These are phyloP conservation scores for Empidonax traillii DNA, from an alignment of 2,113 vertebrate species.

Conservation along the genomic window DNA sequence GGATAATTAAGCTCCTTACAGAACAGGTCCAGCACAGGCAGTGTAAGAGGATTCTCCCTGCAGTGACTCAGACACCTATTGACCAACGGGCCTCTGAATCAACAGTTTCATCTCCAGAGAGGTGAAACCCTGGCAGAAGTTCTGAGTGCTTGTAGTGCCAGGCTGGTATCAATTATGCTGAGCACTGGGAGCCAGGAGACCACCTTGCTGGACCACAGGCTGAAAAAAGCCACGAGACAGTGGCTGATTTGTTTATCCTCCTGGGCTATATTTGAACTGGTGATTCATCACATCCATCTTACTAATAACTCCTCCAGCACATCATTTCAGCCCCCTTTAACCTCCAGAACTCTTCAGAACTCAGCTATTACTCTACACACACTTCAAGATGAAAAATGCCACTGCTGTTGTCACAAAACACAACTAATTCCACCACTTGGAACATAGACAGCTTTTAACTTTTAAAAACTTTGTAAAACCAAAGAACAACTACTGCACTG, in stretches of 20 bases:
- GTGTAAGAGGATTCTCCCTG: neutral
- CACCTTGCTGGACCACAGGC: neutral
- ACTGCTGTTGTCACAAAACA: neutral
- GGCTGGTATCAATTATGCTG: neutral
- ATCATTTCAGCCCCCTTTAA: neutral
- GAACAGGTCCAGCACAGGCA: neutral
- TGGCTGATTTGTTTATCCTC: slow-evolving; percentile 1
- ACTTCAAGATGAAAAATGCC: neutral
- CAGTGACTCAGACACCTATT: neutral
- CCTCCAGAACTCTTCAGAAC: neutral
- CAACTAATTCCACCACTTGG: neutral
- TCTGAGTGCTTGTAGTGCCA: neutral
- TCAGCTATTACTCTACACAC: neutral
- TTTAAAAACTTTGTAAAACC: neutral
- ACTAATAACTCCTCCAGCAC: neutral
- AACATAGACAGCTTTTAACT: neutral
- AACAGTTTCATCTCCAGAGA: neutral
- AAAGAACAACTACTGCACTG: neutral
- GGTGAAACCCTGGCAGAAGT: neutral
- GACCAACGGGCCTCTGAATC: neutral
- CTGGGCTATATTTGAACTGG: slow-evolving; percentile 15
- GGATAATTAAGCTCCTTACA: slow-evolving; percentile 21
- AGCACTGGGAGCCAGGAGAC: neutral
- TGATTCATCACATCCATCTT: neutral
- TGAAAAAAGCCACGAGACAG: neutral